phyloP scores from a whole-genome alignment of 2,113 vertebrate genomes.

The Bufo bufo region DNA sequence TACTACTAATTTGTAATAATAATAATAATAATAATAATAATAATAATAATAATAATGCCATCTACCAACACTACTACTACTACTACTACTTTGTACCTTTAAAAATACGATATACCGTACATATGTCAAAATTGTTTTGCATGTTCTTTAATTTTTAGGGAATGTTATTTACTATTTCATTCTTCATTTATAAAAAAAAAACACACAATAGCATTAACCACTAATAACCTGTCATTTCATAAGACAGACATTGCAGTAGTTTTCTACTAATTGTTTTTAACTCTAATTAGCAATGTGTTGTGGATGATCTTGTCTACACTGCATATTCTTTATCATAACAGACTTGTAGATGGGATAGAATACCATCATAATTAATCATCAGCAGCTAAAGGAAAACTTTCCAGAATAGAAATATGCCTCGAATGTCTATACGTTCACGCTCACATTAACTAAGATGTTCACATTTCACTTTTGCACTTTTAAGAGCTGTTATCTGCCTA shows the following conservation, averaged over 20 bases:
- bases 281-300: slow-evolving; percentile 49
- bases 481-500: slow-evolving; percentile 8
- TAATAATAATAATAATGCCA: too few relatives aligned
- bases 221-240: slow-evolving; percentile 43
- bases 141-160: not conserved
- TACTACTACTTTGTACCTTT: too few relatives aligned
- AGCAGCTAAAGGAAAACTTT: not conserved
- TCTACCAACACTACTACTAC: too few relatives aligned
- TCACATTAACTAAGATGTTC: not conserved
- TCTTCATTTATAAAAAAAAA: not conserved
- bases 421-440: not conserved
- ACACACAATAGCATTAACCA: slow-evolving; percentile 3
- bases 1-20: too few relatives aligned
- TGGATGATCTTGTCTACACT: slow-evolving; percentile 40
- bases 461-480: not conserved
- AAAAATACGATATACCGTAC: too few relatives aligned
- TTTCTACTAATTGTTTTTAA: slow-evolving; percentile 39
- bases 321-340: slow-evolving; percentile 37
- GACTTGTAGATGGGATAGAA: slow-evolving; percentile 31
- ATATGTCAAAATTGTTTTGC: not conserved
- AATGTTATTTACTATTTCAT: slow-evolving; percentile 2
- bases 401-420: not conserved
- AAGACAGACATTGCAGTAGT: slow-evolving; percentile 19
- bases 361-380: slow-evolving; percentile 32
- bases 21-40: too few relatives aligned